Evolutionary conservation across 2,888 invertebrate genomes (phyloP).

Genomic region (Himalopsyche tibetana): DNA sequence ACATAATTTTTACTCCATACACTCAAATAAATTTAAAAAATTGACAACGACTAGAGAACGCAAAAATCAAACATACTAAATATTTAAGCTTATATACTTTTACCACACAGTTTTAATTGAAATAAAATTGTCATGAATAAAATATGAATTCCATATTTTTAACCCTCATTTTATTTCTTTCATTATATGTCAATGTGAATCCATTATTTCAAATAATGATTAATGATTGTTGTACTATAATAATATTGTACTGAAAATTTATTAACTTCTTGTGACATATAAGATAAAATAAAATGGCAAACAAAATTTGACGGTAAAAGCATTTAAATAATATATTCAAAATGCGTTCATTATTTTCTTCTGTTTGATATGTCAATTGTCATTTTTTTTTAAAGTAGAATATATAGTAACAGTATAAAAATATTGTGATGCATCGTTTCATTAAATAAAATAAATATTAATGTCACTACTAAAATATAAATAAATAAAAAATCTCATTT

Average conservation of each 20-base stretch:
- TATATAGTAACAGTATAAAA: not conserved
- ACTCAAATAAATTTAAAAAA: not conserved
- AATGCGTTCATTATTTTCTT: not conserved
- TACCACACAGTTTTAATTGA: not conserved
- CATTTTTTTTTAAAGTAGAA: not conserved
- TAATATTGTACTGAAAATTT: not conserved
- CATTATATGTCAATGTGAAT: conserved; percentile 1
- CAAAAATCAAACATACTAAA: conserved; percentile 9
- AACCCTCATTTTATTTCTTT: not conserved
- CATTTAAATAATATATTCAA: not conserved
- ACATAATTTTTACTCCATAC: too few species aligned
- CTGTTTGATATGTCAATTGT: not conserved
- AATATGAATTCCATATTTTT: not conserved
- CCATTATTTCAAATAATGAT: not conserved
- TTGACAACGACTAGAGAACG: not conserved
- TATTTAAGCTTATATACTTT: conserved; percentile 9
- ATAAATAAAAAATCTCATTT: too few species aligned
- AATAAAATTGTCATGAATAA: not conserved
- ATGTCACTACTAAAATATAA: too few species aligned
- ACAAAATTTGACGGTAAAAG: not conserved
- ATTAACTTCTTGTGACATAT: not conserved
- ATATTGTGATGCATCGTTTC: conserved; percentile 11
- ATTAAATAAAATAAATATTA: not conserved
- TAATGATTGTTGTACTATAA: not conserved
- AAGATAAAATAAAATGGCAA: not conserved